A percentile compares a stretch with the other conserved stretches of the same genome.
These are phyloP conservation scores for Rhynchonycteris naso DNA, from an alignment of 2,797 vertebrate genomes.

Conservation along the genomic window DNA sequence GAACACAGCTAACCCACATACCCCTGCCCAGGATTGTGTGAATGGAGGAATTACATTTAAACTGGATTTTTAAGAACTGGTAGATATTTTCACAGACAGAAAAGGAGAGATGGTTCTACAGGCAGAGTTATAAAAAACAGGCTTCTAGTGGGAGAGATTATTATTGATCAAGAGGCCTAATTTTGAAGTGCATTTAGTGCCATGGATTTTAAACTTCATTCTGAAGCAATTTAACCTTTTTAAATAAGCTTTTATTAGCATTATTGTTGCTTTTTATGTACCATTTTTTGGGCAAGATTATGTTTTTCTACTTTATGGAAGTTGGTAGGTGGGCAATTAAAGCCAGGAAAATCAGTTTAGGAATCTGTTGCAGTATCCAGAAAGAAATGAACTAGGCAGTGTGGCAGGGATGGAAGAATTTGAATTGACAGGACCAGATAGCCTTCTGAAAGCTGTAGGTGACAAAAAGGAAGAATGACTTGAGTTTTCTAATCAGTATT, in stretches of 20 bases:
- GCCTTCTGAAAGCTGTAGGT: not conserved
- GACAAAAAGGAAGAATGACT: not conserved
- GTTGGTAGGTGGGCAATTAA: not conserved
- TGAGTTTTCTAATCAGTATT: not conserved
- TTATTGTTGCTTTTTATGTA: not conserved
- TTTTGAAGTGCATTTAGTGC: slow-evolving; percentile 21
- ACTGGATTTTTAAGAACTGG: not conserved
- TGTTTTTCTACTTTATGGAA: not conserved
- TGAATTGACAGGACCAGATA: not conserved
- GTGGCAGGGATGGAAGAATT: not conserved
- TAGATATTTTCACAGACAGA: not conserved
- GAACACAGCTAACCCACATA: not conserved
- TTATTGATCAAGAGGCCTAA: not conserved
- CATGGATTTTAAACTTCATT: not conserved
- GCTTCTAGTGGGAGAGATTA: not conserved
- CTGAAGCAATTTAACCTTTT: not conserved
- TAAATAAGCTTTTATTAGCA: not conserved
- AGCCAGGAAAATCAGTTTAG: slow-evolving; percentile 6
- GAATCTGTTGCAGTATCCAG: not conserved
- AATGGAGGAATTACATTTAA: slow-evolving; percentile 15
- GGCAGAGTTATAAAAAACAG: not conserved
- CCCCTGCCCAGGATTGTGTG: not conserved
- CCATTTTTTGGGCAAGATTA: not conserved
- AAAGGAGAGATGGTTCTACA: not conserved
- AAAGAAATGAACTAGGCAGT: not conserved